Evolutionary conservation across 2,888 invertebrate genomes (phyloP), one percentile per base, ranked within the genome.

Genomic region (Microdon myrmicae): DNA sequence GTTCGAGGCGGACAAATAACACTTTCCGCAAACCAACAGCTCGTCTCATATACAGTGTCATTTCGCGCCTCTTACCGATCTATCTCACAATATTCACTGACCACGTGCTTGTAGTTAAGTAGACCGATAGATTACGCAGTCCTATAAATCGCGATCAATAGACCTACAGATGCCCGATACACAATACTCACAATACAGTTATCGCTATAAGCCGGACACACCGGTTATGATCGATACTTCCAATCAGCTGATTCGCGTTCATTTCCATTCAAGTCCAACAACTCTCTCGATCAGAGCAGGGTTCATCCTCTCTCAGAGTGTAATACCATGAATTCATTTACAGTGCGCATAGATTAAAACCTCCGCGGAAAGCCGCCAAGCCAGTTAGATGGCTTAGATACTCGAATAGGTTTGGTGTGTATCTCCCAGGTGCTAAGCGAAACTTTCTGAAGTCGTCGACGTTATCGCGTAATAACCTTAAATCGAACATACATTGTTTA

Each of bases 351-450:
- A 39, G 49, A 41, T 56, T 39, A 61, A 61, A 61, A 61, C 61
- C 32, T 49, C 44, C 26, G 61, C 56, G 45, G 49, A 49, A 56
- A 61, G 56, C 51, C 13, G 32, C 31, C 49, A 13, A 34, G 44
- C 49, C 39, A 56, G 61, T 61, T 61, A 61, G 38, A 61, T 49
- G 61, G 44, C 61, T 61, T 51, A 56, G 39, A 49, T 56, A 39
- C 56, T 61, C 49, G 45, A 49, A 44, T 49, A 49, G 49, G 55
- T 49, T 56, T 55, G 61, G 56, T 56, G 61, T 61, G 32, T 49
- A 29, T 45, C 22, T 22, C 26, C 38, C 44, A 44, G 61, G 61
- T 61, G 61, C 61, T 61, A 56, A 45, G 49, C 17, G 23, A 49
- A 39, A 29, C 49, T 56, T 61, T 61, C 49, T 49, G 56, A 48